phyloP scores from a whole-genome alignment of 2,113 vertebrate genomes.

The Myrmophylax atrothorax region DNA sequence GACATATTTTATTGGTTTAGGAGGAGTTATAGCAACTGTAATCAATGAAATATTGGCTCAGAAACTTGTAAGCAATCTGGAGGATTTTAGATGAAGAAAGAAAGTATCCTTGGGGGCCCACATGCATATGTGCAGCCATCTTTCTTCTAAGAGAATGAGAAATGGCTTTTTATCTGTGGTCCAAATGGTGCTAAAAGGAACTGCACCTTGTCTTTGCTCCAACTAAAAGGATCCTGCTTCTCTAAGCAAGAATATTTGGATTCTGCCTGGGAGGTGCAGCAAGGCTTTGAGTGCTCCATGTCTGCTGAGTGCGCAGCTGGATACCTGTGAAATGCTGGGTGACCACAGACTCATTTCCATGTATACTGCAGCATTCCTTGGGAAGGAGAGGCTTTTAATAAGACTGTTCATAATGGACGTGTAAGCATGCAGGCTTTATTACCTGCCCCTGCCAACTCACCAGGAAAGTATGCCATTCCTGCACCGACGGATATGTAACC shows the following conservation, averaged over 20 bases:
- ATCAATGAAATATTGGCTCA: neutral
- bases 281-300: neutral
- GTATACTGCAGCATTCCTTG: constrained; percentile 10
- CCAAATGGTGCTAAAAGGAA: neutral
- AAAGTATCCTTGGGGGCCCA: neutral
- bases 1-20: neutral
- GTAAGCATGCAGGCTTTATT: constrained; percentile 26
- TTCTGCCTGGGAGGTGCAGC: neutral
- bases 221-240: neutral
- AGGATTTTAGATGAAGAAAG: neutral
- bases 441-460: constrained; percentile 47
- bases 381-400: constrained; percentile 39
- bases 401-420: constrained; percentile 3
- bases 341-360: constrained; percentile 37
- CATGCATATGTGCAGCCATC: neutral
- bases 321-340: neutral
- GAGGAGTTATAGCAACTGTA: neutral
- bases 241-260: neutral
- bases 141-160: neutral
- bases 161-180: neutral
- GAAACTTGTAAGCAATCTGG: neutral
- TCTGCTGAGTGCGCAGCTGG: neutral
- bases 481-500: neutral
- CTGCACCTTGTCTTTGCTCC: neutral
- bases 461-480: constrained; percentile 56